phyloP scores from a whole-genome alignment of 2,113 vertebrate genomes.

The Heterocephalus glaber region DNA sequence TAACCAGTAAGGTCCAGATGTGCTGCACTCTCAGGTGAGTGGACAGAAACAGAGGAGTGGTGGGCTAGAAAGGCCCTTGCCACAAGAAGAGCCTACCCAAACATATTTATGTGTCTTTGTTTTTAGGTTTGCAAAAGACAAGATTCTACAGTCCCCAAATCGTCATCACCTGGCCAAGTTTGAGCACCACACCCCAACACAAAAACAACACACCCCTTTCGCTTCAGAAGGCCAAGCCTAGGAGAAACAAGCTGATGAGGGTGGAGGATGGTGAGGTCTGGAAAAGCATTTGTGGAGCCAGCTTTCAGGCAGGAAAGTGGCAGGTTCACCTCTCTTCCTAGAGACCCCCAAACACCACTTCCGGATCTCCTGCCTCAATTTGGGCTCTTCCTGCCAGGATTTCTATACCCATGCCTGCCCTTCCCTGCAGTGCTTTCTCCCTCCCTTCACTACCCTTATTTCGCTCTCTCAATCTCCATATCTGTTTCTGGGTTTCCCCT shows the following conservation, averaged over 20 bases:
- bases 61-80: background rate
- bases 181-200: background rate
- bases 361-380: constrained; percentile 22
- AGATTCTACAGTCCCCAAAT: constrained; percentile 25
- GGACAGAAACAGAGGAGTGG: background rate
- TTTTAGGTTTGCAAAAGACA: constrained; percentile 2
- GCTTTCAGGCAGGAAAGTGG: background rate
- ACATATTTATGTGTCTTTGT: background rate
- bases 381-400: constrained; percentile 44
- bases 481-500: constrained; percentile 47
- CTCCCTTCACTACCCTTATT: background rate
- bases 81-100: background rate
- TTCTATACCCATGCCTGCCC: constrained; percentile 31
- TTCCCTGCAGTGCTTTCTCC: constrained; percentile 45
- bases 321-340: constrained; percentile 41
- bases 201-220: background rate
- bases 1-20: background rate
- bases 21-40: background rate
- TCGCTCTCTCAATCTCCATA: background rate
- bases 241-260: background rate
- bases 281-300: background rate
- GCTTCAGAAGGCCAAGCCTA: background rate
- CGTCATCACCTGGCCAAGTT: background rate
- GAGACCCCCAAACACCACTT: constrained; percentile 24
- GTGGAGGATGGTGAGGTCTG: background rate